Conservation (phyloP, 2,113 vertebrate species). For the Athene cunicularia region DNA sequence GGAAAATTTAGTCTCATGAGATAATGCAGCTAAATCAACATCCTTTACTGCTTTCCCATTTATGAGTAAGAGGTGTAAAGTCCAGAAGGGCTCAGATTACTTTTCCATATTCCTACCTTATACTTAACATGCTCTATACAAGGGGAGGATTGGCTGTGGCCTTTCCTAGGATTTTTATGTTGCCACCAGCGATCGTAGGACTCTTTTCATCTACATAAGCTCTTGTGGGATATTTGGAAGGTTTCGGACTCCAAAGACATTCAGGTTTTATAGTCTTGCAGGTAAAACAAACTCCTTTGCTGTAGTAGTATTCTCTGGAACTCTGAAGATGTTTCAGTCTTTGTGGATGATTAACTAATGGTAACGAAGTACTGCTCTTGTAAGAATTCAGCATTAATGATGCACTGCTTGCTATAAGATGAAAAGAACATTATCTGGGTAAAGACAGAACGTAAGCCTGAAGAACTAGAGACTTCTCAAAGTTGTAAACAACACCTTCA, state of each 20-base stretch:
- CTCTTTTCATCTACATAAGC: neutral
- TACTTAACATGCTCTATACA: neutral
- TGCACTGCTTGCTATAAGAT: neutral
- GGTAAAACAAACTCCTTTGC: conserved; percentile 24
- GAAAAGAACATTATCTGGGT: neutral
- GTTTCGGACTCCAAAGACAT: neutral
- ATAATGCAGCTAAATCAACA: conserved; percentile 12
- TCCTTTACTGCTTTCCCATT: conserved; percentile 11
- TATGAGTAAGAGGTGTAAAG: conserved; percentile 69
- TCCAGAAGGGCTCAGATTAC: conserved; percentile 67
- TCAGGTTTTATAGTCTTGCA: neutral
- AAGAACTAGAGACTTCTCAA: neutral
- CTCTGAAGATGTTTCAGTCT: neutral
- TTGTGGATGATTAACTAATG: conserved; percentile 15
- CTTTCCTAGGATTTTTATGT: neutral
- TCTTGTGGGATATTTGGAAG: conserved; percentile 1
- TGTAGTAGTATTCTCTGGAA: neutral
- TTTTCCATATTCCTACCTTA: neutral
- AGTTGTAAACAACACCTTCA: neutral
- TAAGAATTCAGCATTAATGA: neutral
- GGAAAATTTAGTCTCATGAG: neutral
- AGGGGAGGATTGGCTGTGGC: neutral
- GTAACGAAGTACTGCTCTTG: neutral
- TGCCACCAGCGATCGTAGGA: neutral
- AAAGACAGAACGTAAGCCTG: neutral